Evolutionary conservation across 2,888 invertebrate genomes (phyloP).

Genomic region (Mythimna ferrago): DNA sequence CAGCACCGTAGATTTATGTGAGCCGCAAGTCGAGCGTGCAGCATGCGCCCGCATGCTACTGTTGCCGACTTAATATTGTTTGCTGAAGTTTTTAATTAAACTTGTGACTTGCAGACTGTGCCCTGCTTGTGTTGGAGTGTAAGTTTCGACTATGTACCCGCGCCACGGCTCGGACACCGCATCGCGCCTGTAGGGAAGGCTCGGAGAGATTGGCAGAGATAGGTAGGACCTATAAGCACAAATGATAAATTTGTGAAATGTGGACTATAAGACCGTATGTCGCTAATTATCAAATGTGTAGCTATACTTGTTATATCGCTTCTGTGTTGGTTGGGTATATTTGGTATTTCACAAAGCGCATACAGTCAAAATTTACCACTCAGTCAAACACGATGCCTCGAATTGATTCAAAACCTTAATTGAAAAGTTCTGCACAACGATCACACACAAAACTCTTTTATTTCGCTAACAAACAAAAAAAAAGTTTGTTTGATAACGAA

Average conservation of each 20-base stretch:
- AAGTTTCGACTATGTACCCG: neutral
- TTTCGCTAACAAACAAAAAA: too few relatives aligned
- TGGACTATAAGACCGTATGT: neutral
- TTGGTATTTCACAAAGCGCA: neutral
- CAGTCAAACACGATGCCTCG: too few relatives aligned
- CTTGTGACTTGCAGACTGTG: slow-evolving; percentile 7
- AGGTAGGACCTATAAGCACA: neutral
- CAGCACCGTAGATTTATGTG: slow-evolving; percentile 2
- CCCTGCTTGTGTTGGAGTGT: slow-evolving; percentile 7
- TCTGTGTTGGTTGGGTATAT: neutral
- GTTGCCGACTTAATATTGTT: slow-evolving; percentile 35
- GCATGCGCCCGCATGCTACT: slow-evolving; percentile 21
- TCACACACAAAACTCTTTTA: neutral
- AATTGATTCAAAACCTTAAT: too few relatives aligned
- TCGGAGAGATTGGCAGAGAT: neutral
- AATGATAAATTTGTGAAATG: too few relatives aligned
- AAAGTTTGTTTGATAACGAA: too few relatives aligned
- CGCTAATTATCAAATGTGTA: neutral
- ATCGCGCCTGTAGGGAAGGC: neutral
- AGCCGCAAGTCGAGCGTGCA: neutral
- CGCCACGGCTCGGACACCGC: neutral
- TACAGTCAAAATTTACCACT: too few relatives aligned
- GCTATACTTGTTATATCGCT: neutral
- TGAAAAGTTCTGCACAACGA: neutral
- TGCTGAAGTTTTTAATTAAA: slow-evolving; percentile 45